Evolutionary conservation across 2,113 vertebrate species (phyloP), one percentile per base, ranked within the genome.

Genomic region (Bombycilla garrulus): DNA sequence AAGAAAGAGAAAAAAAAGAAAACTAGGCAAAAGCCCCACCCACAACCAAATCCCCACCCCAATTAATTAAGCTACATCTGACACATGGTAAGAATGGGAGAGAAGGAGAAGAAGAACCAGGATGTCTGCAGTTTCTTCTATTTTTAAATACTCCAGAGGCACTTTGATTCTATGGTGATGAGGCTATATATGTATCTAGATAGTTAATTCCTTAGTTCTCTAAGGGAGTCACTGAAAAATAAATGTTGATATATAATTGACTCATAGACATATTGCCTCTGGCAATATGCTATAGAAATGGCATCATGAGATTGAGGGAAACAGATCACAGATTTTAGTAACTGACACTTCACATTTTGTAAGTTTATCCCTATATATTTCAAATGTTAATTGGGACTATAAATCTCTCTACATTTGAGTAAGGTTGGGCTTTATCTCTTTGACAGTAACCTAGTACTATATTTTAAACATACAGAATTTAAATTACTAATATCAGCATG

Each of bases 351-450:
- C 47, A 79, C 53, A 95, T 96, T 96, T 97, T 93, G 70, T 92
- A 93, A 95, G 80, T 88, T 92, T 95, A 82, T 96, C 50, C 67
- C 54, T 94, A 92, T 91, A 86, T 92, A 90, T 95, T 93, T 93
- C 78, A 97, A 97, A 96, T 95, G 90, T 97, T 97, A 97, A 97
- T 96, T 97, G 84, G 92, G 26, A 92, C 92, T 96, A 94, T 97
- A 97, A 95, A 92, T 95, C 71, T 88, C 86, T 69, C 53, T 88
- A n/a, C 40, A 35, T 91, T 91, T 92, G 57, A 35, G 22, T 88
- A 33, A 89, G 74, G 24, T 26, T 80, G 60, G 58, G 42, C 42
- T 96, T 87, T 48, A 67, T 97, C 72, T 95, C 60, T 67, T 88
- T 93, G 84, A 92, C 66, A 92, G 58, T 86, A 96, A 89, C 51